Evolutionary conservation across 2,797 vertebrate genomes (phyloP), one percentile per base, ranked within the genome.

Genomic region (Vultur gryphus): DNA sequence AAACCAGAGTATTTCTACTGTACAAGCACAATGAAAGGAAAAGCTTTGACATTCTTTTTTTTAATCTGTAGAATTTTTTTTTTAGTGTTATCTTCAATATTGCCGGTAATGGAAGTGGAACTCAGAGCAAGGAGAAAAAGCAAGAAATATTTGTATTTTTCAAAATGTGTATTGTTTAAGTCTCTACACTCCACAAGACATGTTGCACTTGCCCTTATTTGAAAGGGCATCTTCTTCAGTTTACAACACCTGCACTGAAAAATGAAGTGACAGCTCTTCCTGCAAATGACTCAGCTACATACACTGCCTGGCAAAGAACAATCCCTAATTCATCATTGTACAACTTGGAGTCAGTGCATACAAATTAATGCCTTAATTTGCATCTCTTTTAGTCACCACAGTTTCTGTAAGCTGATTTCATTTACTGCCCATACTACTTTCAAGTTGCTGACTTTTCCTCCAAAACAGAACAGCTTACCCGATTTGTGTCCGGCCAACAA

Each of bases 381-480:
- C 91, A 95, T 66, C 72, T 77, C 83, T 93, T 91, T 97, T 78
- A 73, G 59, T 80, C 92, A 97, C 88, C 87, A 71, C 48, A 73
- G 59, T 82, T 87, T 89, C 80, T 94, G 83, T 93, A 96, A 98
- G 92, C 64, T 87, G 55, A 64, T 93, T 97, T 95, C 82, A 97
- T 97, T 96, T 96, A 95, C 95, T 97, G 91, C 82, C 89, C 85
- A 81, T 33, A 72, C 39, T 46, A 75, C 51, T 79, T 90, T 62
- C 46, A 93, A 87, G 54, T 78, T 96, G 78, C 70, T 96, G 95
- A 95, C 88, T 83, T 87, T 83, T 91, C 69, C 87, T 94, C 71
- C 89, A 77, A 55, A 89, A 91, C 1, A 71, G 92, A 93, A 94
- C 84, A 95, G 93, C 98, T 99, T 98, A 99, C 99, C 99, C 5